Conservation (phyloP, 2,797 vertebrate genomes). For the Falco concolor region DNA sequence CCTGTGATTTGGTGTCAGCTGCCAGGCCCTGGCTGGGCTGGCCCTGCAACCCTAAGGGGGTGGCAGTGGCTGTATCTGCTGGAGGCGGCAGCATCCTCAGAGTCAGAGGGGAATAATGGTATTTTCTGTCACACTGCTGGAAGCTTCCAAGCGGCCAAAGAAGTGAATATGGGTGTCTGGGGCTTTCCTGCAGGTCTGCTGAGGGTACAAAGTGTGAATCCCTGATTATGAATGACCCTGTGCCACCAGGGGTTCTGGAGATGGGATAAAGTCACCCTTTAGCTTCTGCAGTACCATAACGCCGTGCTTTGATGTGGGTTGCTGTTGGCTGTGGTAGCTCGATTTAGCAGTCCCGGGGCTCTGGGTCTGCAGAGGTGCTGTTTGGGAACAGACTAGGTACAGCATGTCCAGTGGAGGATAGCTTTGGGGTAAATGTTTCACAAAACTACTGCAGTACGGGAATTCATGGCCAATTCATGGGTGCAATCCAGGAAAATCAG, state of each 20-base stretch:
- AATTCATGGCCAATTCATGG: not conserved
- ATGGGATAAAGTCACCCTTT: not conserved
- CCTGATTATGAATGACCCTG: not conserved
- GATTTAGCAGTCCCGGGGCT: not conserved
- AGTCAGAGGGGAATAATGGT: not conserved
- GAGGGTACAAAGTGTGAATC: not conserved
- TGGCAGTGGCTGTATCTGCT: not conserved
- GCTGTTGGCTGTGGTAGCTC: not conserved
- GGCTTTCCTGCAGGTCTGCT: not conserved
- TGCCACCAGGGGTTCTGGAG: not conserved
- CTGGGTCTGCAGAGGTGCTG: not conserved
- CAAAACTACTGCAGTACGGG: fast-evolving
- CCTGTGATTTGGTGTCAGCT: not conserved
- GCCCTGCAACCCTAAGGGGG: not conserved
- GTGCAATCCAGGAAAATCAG: fast-evolving
- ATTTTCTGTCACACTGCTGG: not conserved
- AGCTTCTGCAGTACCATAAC: not conserved
- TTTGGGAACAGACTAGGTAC: not conserved
- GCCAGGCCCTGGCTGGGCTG: not conserved
- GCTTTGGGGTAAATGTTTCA: not conserved
- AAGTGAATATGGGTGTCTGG: not conserved
- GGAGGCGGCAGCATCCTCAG: fast-evolving
- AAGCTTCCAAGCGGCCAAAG: not conserved
- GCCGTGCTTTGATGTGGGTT: fast-evolving
- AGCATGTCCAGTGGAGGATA: not conserved